Evolutionary conservation across 2,888 invertebrate genomes (phyloP), one percentile per base, ranked within the genome.

Genomic region (Gibbula magus): DNA sequence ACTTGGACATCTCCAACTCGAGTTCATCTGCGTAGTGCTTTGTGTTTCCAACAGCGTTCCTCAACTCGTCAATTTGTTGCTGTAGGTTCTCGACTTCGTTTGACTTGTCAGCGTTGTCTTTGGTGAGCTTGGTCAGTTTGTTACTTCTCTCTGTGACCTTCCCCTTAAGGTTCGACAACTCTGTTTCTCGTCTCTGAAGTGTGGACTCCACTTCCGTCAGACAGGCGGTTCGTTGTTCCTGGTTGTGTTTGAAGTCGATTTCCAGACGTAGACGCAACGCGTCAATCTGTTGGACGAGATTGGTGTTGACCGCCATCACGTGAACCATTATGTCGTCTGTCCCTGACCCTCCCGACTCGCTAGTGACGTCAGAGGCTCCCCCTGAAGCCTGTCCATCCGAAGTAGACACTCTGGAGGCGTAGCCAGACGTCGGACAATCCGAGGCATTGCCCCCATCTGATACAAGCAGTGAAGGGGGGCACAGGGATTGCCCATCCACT

Each of bases 271-370:
- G 78, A 25, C 87, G 77, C 8, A 89, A 81, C 2, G 88, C 86
- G 25, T 88, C 88, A 25, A 89, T 89, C 79, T 89, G 87, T 76
- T 84, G 82, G 45, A 88, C 86, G 10, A 89, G 83, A 5, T 81
- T 82, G 75, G 83, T 79, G 81, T 89, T 89, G 51, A 89, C 81
- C 10, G 84, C 83, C 45, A 87, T 82, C 16, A 87, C 83, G 80
- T 89, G 86, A 20, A 13, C 29, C 35, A 54, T 54, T 4, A 53
- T 53, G 52, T 61, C 77, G 32, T 52, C 52, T 20, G 20, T 13
- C 35, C 54, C 54, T 5, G 25, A 52, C n/a, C 16, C 45, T 20
- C 61, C 52, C 18, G 32, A 16, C 45, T 66, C 67, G 18, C n/a
- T 29, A 1, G 35, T 0, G 67, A 29, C 32, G 8, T 70, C 70